Conservation (phyloP, 2,797 vertebrate genomes). For the Myripristis murdjan region DNA sequence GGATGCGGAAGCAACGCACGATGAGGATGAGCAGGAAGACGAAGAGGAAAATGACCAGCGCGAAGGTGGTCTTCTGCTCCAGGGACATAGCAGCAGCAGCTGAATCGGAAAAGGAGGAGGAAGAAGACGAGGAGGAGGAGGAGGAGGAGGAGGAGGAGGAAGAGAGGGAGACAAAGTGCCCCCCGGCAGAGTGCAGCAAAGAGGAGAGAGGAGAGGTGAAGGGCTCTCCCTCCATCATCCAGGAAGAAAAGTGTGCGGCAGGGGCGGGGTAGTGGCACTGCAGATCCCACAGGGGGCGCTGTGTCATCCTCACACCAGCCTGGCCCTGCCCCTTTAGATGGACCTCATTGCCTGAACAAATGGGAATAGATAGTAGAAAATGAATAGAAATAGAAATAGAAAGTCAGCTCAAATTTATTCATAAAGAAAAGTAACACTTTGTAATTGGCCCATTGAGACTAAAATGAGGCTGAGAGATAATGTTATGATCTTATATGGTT, state of each 20-base stretch:
- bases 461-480: too few species aligned
- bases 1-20: conserved; percentile 89
- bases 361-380: too few species aligned
- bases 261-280: conserved; percentile 69
- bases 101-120: conserved; percentile 65
- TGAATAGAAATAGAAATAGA: too few species aligned
- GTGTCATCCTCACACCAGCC: conserved; percentile 77
- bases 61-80: conserved; percentile 91
- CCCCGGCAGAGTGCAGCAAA: conserved; percentile 59
- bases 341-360: conserved; percentile 70
- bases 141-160: conserved; percentile 50
- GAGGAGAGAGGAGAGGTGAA: conserved; percentile 79
- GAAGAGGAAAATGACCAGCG: conserved; percentile 89
- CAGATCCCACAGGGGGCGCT: conserved; percentile 70
- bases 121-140: conserved; percentile 46
- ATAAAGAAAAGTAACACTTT: too few species aligned
- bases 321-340: conserved; percentile 61
- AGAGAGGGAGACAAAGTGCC: conserved; percentile 69
- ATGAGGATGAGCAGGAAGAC: conserved; percentile 90
- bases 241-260: conserved; percentile 26
- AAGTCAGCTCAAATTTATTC: too few species aligned
- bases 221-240: conserved; percentile 87
- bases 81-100: conserved; percentile 84
- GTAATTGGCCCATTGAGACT: too few species aligned
- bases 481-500: too few species aligned